Percentiles rank a stretch among this genome's conserved stretches.
Evolutionary conservation across 2,113 vertebrate species (phyloP).

Genomic region (Oreochromis aureus): DNA sequence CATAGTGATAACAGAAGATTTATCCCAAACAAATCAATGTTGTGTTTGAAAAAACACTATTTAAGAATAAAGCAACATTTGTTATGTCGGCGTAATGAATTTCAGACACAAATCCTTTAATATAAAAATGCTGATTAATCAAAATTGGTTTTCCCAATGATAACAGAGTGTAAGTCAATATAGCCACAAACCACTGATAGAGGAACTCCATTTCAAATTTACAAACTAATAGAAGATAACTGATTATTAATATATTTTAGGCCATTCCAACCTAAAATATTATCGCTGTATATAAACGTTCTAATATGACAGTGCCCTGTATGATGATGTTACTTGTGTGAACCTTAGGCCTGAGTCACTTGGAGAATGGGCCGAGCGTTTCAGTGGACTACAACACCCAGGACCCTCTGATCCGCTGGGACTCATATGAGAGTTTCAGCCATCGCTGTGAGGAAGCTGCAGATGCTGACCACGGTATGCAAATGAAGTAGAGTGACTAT

Average conservation of each 20-base stretch:
- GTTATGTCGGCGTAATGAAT: background rate
- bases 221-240: background rate
- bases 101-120: background rate
- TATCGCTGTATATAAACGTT: background rate
- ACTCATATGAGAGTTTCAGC: slow-evolving; percentile 89
- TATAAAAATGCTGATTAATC: background rate
- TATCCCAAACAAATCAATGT: background rate
- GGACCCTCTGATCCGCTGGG: slow-evolving; percentile 92
- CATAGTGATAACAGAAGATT: background rate
- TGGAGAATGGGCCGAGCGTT: slow-evolving; percentile 91
- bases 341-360: slow-evolving; percentile 82
- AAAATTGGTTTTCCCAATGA: background rate
- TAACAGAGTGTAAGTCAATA: background rate
- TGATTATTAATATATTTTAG: background rate
- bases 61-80: background rate
- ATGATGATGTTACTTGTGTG: background rate
- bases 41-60: background rate
- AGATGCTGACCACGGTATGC: slow-evolving; percentile 69
- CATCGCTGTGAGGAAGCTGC: slow-evolving; percentile 74
- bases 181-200: background rate
- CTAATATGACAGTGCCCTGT: background rate
- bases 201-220: background rate
- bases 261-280: background rate
- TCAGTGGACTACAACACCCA: slow-evolving; percentile 95
- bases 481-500: background rate